Evolutionary conservation across 2,888 invertebrate genomes (phyloP), one percentile per base, ranked within the genome.

Genomic region (Diarsia brunnea): DNA sequence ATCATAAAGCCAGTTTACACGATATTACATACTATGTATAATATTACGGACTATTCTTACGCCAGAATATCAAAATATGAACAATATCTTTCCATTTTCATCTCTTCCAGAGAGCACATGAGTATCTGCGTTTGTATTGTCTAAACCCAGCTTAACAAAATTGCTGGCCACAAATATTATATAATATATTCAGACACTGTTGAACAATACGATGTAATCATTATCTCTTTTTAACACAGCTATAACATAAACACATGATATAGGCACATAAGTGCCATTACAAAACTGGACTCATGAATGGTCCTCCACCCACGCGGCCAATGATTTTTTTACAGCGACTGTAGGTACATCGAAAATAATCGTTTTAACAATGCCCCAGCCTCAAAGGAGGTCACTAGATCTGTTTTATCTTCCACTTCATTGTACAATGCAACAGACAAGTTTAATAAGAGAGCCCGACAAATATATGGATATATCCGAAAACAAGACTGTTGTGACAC

Each of bases 291-390:
- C 86, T 90, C 87, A 90, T 92, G 92, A 92, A 92, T 92, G 92
- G 89, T 86, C 87, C 88, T 89, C 89, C 88, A 81, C 92, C 92
- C 88, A 92, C 91, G 86, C 88, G 72, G 73, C 69, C 86, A 84
- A 85, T 87, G 87, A 86, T 86, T 90, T 91, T 77, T 90, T 89
- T 91, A 88, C 89, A 88, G 86, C 85, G 79, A 67, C 78, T 69
- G 79, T 60, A 60, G 27, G 60, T 83, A 86, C 86, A 85, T 87
- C 92, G 85, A 92, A 94, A 93, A 94, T 96, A 95, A 96, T 95
- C 93, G 93, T 92, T 95, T 93, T 94, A 94, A 89, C 95, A 95
- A 90, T 87, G 92, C 90, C 90, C 90, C 90, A 89, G 88, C 89
- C 89, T 84, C 79, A 87, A 91, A 92, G 91, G 90, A 93, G 93